phyloP scores from a whole-genome alignment of 2,113 vertebrate genomes.

The Rhagologus leucostigma region DNA sequence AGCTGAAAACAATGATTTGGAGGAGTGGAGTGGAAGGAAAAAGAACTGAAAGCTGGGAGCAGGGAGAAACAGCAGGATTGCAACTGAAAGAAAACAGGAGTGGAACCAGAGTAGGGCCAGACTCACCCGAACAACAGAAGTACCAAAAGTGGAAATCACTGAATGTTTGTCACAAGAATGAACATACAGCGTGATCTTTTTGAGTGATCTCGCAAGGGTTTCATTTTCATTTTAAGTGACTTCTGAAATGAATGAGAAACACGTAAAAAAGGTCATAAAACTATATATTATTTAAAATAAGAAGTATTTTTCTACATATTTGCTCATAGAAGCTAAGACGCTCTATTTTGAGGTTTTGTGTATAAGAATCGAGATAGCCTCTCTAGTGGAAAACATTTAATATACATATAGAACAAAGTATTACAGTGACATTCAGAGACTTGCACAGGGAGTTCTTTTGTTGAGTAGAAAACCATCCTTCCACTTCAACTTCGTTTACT shows the following conservation, averaged over 20 bases:
- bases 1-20: not conserved
- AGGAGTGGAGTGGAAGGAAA: not conserved
- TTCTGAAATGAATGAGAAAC: not conserved
- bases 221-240: not conserved
- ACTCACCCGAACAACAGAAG: not conserved
- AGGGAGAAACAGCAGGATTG: not conserved
- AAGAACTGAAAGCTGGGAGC: not conserved
- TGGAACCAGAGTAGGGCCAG: not conserved
- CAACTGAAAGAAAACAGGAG: not conserved
- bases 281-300: not conserved
- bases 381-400: not conserved
- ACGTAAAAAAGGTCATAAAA: not conserved
- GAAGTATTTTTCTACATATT: not conserved
- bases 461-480: not conserved
- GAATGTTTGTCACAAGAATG: not conserved
- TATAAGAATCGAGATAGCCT: not conserved
- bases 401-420: not conserved
- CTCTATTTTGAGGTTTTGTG: not conserved
- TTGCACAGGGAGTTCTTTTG: not conserved
- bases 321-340: not conserved
- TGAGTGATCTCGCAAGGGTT: not conserved
- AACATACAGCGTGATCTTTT: not conserved
- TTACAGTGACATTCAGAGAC: not conserved
- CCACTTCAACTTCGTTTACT: not conserved
- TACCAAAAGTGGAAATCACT: not conserved